Base-by-base conservation (phyloP, 1,140 invertebrate genomes). In the Papilio xuthus region DNA sequence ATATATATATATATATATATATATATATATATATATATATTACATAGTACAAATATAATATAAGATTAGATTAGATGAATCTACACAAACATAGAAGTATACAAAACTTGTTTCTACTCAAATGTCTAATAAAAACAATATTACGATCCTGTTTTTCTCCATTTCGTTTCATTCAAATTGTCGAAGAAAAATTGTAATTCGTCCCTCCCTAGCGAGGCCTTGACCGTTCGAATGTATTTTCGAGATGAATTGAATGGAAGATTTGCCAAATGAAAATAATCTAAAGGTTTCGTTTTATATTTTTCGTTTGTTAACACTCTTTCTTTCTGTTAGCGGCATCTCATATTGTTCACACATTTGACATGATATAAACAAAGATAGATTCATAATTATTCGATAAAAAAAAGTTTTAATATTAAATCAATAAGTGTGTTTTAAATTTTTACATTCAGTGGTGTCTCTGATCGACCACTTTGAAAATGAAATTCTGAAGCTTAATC, bases 71-170 rank as follows among this genome's bases (percentile, higher is more conserved):
- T 67, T 28, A 28, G 56, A 60, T 23, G 20, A 7, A 60, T 26
- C 56, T 26, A 26, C 2, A 23, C 56, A 60, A 60, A n/a, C 56
- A 23, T 60, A 18, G 26, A 67, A 0, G 4, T 67, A 28, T 28
- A 32, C 1, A 23, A 1, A 67, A 67, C 60, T 32, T 67, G 60
- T 28, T 63, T 63, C 26, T 60, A 26, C 56, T 67, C 13, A 28
- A 67, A 28, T 67, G 4, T 32, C 26, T 26, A 67, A 67, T 67
- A 67, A 67, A 67, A 67, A 67, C 13, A 67, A 8, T 60, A 26
- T 60, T 60, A 60, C 56, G 56, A 60, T 60, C 8, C 56, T 60
- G 23, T 13, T 60, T 60, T 60, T 60, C 56, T 60, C 20, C 23
- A 26, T 12, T 60, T 60, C 56, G 56, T 60, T 60, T 26, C 20